Percentiles rank a stretch among this genome's conserved stretches.
These are phyloP conservation scores for Channa maculata DNA, from an alignment of 2,113 vertebrate genomes.

Conservation along the genomic window DNA sequence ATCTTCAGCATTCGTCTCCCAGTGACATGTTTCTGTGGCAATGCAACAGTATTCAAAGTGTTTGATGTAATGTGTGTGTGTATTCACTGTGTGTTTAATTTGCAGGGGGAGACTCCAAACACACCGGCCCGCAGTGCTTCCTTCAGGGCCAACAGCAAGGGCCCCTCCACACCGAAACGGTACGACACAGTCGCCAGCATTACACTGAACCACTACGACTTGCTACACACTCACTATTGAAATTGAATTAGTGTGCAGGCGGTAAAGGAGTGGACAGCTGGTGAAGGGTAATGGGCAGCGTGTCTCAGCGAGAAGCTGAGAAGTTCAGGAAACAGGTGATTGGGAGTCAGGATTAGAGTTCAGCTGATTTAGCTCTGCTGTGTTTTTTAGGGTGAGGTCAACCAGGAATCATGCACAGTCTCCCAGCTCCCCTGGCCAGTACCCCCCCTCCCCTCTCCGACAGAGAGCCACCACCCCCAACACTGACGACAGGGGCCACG, in stretches of 20 bases:
- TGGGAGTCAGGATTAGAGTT: too few relatives aligned
- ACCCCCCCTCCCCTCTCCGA: constrained; percentile 87
- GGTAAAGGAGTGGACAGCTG: too few relatives aligned
- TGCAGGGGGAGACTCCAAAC: constrained; percentile 87
- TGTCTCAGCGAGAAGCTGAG: too few relatives aligned
- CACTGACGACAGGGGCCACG: constrained; percentile 80
- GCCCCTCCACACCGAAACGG: constrained; percentile 80
- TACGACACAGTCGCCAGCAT: constrained; percentile 39
- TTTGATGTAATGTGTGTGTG: too few relatives aligned
- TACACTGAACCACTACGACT: too few relatives aligned
- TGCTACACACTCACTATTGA: too few relatives aligned
- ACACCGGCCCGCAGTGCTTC: constrained; percentile 85
- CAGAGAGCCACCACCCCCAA: constrained; percentile 81
- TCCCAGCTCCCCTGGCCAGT: constrained; percentile 86
- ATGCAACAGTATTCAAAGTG: too few relatives aligned
- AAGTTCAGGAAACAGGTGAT: too few relatives aligned
- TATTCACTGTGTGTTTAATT: not conserved
- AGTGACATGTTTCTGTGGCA: not conserved
- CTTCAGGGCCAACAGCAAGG: constrained; percentile 87
- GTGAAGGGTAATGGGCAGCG: too few relatives aligned
- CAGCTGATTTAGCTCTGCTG: accelerated
- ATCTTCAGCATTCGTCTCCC: not conserved
- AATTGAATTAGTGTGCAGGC: too few relatives aligned
- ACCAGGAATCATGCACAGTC: constrained; percentile 89
- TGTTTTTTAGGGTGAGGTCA: constrained; percentile 79